A percentile compares a stretch with the other conserved stretches of the same genome.
Evolutionary conservation across 2,888 invertebrate species (phyloP).

Genomic region (Seladonia tumulorum): DNA sequence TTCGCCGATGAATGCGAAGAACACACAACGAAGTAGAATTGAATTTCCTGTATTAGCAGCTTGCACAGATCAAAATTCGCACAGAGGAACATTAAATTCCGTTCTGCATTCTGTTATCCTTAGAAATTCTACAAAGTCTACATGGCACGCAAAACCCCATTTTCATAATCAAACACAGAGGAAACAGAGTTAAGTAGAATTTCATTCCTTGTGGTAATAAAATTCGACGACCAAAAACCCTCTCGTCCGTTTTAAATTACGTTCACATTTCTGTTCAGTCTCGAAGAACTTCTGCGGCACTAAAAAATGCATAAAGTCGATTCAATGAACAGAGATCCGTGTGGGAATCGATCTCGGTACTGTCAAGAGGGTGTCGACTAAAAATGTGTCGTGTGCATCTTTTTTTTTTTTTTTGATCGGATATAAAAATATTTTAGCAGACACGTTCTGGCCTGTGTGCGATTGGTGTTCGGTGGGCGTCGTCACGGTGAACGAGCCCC

Average conservation of each 20-base stretch:
- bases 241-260: background rate
- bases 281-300: background rate
- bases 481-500: background rate
- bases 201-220: background rate
- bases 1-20: background rate
- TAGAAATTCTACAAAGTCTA: background rate
- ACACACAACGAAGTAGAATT: background rate
- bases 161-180: slow-evolving; percentile 1
- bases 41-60: background rate
- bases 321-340: background rate
- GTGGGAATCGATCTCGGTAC: background rate
- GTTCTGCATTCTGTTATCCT: background rate
- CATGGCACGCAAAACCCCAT: background rate
- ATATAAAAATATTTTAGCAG: background rate
- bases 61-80: background rate
- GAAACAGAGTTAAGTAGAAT: background rate
- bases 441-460: background rate
- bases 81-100: background rate
- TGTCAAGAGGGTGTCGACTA: background rate
- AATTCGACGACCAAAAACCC: background rate
- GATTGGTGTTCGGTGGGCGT: background rate
- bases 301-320: background rate
- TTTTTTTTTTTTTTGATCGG: background rate
- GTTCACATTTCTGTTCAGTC: background rate
- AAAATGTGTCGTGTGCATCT: background rate